Evolutionary conservation across 2,113 vertebrate genomes (phyloP).

Genomic region (Phylloscopus trochilus): DNA sequence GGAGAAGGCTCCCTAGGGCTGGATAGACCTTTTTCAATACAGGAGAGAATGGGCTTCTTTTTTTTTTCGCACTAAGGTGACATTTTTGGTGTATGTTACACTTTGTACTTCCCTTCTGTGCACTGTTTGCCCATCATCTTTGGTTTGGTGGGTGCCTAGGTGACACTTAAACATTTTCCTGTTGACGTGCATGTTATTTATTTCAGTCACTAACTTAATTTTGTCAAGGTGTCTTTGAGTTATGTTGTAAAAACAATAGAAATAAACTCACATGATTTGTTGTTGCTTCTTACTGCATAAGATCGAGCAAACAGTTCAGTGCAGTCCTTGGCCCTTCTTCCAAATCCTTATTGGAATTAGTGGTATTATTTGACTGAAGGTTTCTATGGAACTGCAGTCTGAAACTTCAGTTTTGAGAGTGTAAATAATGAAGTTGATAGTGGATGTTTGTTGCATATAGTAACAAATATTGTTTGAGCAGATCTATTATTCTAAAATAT

Average conservation of each 20-base stretch:
- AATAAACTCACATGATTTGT: not conserved
- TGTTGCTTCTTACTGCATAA: not conserved
- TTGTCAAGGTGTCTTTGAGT: not conserved
- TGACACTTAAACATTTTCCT: not conserved
- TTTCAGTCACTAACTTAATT: not conserved
- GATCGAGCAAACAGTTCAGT: accelerated
- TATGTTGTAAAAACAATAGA: not conserved
- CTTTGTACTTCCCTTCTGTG: not conserved
- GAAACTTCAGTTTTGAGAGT: not conserved
- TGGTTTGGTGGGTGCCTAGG: not conserved
- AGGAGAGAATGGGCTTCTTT: not conserved
- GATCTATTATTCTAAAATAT: not conserved
- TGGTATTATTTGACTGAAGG: not conserved
- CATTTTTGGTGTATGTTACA: not conserved
- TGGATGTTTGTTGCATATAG: not conserved
- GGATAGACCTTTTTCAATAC: not conserved
- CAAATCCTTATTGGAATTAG: not conserved
- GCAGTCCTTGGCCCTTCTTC: not conserved
- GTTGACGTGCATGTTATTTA: not conserved
- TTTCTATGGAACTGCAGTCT: not conserved
- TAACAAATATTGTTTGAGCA: not conserved
- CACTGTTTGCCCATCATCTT: not conserved
- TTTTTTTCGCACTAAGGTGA: not conserved
- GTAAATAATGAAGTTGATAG: not conserved
- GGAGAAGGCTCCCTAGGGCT: not conserved